phyloP scores from a whole-genome alignment of 2,113 vertebrate genomes.

The Neolamprologus devosi region DNA sequence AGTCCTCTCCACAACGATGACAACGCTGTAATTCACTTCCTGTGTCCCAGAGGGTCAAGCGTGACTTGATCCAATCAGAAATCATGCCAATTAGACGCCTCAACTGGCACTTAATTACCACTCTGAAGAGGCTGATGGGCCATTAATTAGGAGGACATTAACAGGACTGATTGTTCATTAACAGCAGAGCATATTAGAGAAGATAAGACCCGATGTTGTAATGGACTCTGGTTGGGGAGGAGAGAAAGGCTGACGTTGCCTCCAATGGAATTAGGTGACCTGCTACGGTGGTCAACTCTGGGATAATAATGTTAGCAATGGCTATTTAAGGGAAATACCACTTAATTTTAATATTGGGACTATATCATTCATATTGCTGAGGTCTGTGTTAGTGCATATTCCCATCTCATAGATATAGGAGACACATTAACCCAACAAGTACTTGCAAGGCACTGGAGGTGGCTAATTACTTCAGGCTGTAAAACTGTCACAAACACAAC shows the following conservation, averaged over 20 bases:
- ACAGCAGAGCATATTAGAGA: slow-evolving; percentile 63
- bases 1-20: slow-evolving; percentile 45
- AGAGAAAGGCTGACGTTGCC: slow-evolving; percentile 29
- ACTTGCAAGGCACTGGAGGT: neutral
- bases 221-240: slow-evolving; percentile 44
- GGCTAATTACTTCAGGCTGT: neutral
- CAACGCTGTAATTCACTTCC: slow-evolving; percentile 61
- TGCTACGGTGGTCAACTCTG: slow-evolving; percentile 25
- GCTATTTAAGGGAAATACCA: slow-evolving; percentile 22
- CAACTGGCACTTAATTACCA: slow-evolving; percentile 66
- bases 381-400: neutral
- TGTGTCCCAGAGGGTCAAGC: slow-evolving; percentile 59
- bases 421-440: neutral
- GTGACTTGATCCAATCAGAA: slow-evolving; percentile 62
- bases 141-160: slow-evolving; percentile 71
- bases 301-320: slow-evolving; percentile 44
- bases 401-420: neutral
- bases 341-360: slow-evolving; percentile 5
- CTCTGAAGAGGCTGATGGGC: slow-evolving; percentile 62
- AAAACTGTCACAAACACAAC: neutral
- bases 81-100: slow-evolving; percentile 66
- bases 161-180: slow-evolving; percentile 69
- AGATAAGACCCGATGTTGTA: slow-evolving; percentile 60
- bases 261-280: slow-evolving; percentile 51
- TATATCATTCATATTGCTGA: neutral